Evolutionary conservation across 2,797 vertebrate genomes (phyloP).

Genomic region (Hylomyscus alleni): DNA sequence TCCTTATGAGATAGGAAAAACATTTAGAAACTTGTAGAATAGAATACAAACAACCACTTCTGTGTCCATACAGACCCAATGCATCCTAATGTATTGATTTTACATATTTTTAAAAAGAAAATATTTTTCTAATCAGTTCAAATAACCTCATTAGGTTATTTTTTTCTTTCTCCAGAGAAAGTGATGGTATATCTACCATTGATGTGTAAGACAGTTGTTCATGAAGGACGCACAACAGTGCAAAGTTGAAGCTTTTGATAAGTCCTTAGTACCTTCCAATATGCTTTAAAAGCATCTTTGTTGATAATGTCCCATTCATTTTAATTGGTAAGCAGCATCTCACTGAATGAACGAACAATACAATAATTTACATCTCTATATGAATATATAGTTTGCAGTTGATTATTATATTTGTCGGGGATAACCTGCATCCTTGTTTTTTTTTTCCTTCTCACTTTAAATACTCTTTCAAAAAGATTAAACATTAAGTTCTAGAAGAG

Average conservation of each 20-base stretch:
- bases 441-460: conserved; percentile 18
- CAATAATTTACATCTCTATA: conserved; percentile 20
- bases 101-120: background rate
- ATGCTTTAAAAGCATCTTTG: background rate
- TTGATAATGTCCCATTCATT: background rate
- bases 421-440: background rate
- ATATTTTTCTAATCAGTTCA: conserved; percentile 5
- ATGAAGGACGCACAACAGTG: background rate
- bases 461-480: conserved; percentile 39
- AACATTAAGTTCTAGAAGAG: background rate
- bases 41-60: background rate
- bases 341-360: background rate
- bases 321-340: conserved; percentile 16
- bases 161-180: background rate
- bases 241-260: background rate
- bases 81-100: background rate
- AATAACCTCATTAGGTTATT: background rate
- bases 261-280: background rate
- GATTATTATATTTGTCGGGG: background rate
- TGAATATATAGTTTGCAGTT: background rate
- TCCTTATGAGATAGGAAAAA: background rate
- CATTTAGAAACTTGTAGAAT: conserved; percentile 9
- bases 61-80: background rate
- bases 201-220: background rate
- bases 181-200: background rate